Evolutionary conservation across 2,113 vertebrate species (phyloP).

Genomic region (Sciurus niger): DNA sequence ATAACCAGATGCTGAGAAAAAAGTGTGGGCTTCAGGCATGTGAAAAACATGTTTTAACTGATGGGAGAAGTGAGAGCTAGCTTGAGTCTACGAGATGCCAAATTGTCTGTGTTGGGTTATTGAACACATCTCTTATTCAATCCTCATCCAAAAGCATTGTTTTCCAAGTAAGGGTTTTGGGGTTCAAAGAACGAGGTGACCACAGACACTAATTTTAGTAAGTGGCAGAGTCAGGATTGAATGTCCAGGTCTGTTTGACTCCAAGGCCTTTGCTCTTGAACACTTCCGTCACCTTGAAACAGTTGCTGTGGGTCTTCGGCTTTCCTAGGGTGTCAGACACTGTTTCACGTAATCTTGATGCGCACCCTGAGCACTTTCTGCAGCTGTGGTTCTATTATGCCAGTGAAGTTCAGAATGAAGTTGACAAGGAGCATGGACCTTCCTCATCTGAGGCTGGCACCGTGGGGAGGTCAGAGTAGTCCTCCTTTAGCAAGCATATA

Average conservation of each 20-base stretch:
- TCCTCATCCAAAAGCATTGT: background rate
- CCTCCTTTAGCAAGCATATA: background rate
- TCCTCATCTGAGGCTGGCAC: background rate
- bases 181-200: background rate
- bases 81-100: background rate
- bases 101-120: background rate
- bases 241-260: background rate
- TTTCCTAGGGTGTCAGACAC: background rate
- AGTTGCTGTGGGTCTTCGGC: background rate
- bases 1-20: background rate
- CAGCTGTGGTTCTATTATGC: background rate
- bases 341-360: background rate
- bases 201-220: background rate
- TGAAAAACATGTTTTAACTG: background rate
- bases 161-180: background rate
- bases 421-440: background rate
- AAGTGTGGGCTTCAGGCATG: background rate
- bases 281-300: background rate
- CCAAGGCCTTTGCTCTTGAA: background rate
- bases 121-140: conserved; percentile 1
- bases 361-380: background rate
- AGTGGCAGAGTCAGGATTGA: background rate
- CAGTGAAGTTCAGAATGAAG: background rate
- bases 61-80: background rate
- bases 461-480: background rate